These are phyloP conservation scores for Diadema setosum DNA, from an alignment of 35 echinoderm and acorn worm species.

Conservation along the genomic window DNA sequence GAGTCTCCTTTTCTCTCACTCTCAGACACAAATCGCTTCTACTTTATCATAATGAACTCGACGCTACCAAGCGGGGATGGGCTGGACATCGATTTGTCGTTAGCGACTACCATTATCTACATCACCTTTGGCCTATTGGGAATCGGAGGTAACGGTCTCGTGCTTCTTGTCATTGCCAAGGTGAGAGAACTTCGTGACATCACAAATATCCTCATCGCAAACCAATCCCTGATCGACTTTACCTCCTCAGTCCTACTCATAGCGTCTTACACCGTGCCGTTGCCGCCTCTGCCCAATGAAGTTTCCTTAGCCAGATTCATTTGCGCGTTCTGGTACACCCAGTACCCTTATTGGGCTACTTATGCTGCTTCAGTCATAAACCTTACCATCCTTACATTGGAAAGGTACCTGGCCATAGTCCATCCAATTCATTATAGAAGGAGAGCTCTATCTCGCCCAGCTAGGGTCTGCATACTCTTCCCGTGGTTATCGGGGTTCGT, in stretches of 20 bases:
- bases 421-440: slow-evolving; percentile 39
- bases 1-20: too few species aligned
- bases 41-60: too few species aligned
- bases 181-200: background rate
- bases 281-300: background rate
- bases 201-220: slow-evolving; percentile 64
- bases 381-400: slow-evolving; percentile 46
- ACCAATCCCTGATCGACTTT: slow-evolving; percentile 74
- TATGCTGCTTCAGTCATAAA: slow-evolving; percentile 53
- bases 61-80: too few species aligned
- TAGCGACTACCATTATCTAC: too few species aligned
- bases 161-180: background rate
- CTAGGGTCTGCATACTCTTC: background rate
- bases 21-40: too few species aligned
- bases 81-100: too few species aligned
- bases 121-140: background rate
- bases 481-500: slow-evolving; percentile 41
- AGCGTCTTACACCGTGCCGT: slow-evolving; percentile 1
- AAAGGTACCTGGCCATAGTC: slow-evolving; percentile 67
- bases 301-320: slow-evolving; percentile 14
- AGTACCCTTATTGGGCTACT: slow-evolving; percentile 59
- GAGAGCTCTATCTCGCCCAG: background rate
- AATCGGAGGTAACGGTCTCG: background rate
- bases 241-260: slow-evolving; percentile 33
- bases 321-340: slow-evolving; percentile 59